These are phyloP conservation scores for Arctocebus calabarensis DNA, from an alignment of 2,797 vertebrate genomes.

Conservation along the genomic window DNA sequence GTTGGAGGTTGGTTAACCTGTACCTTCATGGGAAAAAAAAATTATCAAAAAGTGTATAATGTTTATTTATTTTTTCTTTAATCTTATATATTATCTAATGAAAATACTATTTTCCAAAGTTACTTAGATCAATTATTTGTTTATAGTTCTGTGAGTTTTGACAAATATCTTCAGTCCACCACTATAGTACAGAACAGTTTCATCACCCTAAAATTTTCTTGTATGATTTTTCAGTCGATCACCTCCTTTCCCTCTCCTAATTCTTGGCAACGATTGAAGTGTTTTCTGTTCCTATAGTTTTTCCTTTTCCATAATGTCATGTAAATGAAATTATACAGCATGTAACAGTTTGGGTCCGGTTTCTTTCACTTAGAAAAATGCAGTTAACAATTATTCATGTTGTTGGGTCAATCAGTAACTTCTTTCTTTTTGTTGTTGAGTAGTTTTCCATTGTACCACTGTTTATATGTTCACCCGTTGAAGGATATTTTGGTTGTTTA, in stretches of 20 bases:
- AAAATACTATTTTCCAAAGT: neutral
- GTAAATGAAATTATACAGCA: neutral
- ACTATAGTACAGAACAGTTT: neutral
- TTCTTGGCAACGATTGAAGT: neutral
- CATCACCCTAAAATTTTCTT: neutral
- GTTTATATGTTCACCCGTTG: neutral
- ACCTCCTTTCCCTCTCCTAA: neutral
- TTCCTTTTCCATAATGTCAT: neutral
- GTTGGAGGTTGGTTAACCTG: neutral
- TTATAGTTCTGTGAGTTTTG: neutral
- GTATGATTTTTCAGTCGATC: neutral
- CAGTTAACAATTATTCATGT: neutral
- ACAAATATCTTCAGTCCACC: neutral
- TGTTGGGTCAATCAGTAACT: neutral
- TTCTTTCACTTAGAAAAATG: neutral
- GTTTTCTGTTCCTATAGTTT: neutral
- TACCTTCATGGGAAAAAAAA: neutral
- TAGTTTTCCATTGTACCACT: neutral
- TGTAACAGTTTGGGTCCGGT: neutral
- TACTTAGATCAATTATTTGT: neutral
- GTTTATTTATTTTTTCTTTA: neutral
- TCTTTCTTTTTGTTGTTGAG: neutral
- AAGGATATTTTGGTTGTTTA: neutral
- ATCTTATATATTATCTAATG: neutral
- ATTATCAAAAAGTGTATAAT: no score